Percentiles rank a stretch among this genome's conserved stretches.
Evolutionary conservation across 2,888 invertebrate species (phyloP).

Genomic region (Belgica antarctica): DNA sequence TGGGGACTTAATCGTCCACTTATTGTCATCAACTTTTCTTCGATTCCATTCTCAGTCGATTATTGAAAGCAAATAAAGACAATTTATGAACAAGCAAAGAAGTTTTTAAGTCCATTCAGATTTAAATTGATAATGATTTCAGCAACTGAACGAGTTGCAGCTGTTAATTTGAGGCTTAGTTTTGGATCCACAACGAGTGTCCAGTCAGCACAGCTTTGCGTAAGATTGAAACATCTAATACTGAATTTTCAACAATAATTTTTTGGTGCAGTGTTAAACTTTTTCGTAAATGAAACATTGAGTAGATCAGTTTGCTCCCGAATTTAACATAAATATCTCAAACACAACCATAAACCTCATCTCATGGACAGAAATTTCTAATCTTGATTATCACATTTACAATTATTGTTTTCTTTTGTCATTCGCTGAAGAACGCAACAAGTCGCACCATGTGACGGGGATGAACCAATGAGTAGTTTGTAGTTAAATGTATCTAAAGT

Average conservation of each 20-base stretch:
- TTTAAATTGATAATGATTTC: too few species aligned
- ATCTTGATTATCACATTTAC: constrained; percentile 17
- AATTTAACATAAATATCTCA: too few species aligned
- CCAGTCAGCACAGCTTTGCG: not conserved
- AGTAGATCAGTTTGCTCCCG: too few species aligned
- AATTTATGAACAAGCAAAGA: not conserved
- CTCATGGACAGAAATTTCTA: not conserved
- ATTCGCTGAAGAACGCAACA: not conserved
- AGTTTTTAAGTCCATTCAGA: not conserved
- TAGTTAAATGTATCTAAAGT: not conserved
- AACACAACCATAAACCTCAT: too few species aligned
- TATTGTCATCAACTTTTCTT: constrained; percentile 15
- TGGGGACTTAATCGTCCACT: not conserved
- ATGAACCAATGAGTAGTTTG: not conserved
- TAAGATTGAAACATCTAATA: not conserved
- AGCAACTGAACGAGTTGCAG: too few species aligned
- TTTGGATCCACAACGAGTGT: too few species aligned
- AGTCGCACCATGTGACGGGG: not conserved
- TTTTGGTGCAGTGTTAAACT: too few species aligned
- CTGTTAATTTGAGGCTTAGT: too few species aligned
- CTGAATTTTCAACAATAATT: too few species aligned
- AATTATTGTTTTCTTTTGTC: not conserved
- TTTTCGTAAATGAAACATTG: not conserved
- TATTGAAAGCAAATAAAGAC: not conserved
- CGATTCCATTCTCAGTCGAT: not conserved